A percentile compares a stretch with the other conserved stretches of the same genome.
These are phyloP conservation scores for Amblyteles armatorius DNA, from an alignment of 2,888 invertebrate species.

Conservation along the genomic window DNA sequence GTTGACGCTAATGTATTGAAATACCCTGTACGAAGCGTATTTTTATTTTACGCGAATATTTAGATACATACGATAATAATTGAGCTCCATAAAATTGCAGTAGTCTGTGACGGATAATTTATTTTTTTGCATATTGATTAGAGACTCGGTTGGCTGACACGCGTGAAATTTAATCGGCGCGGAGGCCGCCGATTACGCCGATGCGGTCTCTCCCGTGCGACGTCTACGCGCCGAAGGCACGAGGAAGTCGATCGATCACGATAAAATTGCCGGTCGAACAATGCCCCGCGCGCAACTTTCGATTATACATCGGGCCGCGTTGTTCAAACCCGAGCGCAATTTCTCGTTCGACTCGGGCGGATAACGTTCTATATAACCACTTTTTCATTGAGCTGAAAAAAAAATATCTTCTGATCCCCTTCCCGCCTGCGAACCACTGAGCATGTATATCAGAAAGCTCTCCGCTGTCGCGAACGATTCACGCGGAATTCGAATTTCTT, in stretches of 20 bases:
- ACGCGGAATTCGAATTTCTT: conserved; percentile 61
- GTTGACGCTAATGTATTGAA: background rate
- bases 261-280: conserved; percentile 65
- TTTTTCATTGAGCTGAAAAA: conserved; percentile 28
- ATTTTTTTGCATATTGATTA: conserved; percentile 44
- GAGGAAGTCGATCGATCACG: conserved; percentile 63
- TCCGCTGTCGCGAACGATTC: conserved; percentile 54
- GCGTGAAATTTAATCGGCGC: conserved; percentile 63
- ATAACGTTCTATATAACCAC: background rate
- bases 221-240: conserved; percentile 19
- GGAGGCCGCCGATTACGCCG: conserved; percentile 55
- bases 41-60: background rate
- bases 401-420: conserved; percentile 16
- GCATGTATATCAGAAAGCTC: conserved; percentile 54
- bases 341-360: conserved; percentile 12
- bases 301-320: conserved; percentile 49
- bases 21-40: no score
- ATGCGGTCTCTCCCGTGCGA: conserved; percentile 9
- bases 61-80: conserved; percentile 26
- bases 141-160: conserved; percentile 44
- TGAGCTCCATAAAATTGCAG: conserved; percentile 16
- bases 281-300: conserved; percentile 37
- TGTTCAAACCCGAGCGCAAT: conserved; percentile 26
- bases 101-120: conserved; percentile 21
- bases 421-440: conserved; percentile 32